Evolutionary conservation across 2,113 vertebrate species (phyloP).

Genomic region (Podilymbus podiceps): DNA sequence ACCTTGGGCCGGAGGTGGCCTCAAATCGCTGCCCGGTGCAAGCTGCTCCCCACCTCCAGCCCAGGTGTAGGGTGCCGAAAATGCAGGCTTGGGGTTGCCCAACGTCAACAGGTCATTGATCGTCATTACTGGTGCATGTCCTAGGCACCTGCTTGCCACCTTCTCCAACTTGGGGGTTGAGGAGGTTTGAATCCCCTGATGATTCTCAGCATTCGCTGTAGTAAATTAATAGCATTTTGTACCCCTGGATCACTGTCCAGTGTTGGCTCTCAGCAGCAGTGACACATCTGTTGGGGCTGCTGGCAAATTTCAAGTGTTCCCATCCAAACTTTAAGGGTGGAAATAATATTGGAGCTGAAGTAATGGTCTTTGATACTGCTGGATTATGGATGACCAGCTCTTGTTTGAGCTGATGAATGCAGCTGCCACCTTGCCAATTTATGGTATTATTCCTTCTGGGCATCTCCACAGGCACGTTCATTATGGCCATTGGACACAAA

Average conservation of each 20-base stretch:
- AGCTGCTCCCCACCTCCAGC: not conserved
- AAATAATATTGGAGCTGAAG: not conserved
- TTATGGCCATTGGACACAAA: not conserved
- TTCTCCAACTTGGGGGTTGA: not conserved
- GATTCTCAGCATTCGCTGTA: not conserved
- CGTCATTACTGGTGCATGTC: fast-evolving
- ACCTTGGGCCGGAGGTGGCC: not conserved
- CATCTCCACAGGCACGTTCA: not conserved
- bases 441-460: slow-evolving; percentile 27
- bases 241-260: not conserved
- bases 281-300: slow-evolving; percentile 14
- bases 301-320: not conserved
- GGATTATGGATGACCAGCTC: slow-evolving; percentile 26
- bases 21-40: not conserved
- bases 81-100: not conserved
- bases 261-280: not conserved
- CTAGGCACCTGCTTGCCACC: fast-evolving
- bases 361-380: not conserved
- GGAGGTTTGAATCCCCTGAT: not conserved
- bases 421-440: slow-evolving; percentile 14
- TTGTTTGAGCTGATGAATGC: slow-evolving; percentile 37
- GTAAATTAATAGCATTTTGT: not conserved
- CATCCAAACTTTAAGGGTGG: not conserved
- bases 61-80: not conserved
- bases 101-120: not conserved